Base-by-base conservation (phyloP, 2,888 invertebrate genomes). In the Homarus gammarus region DNA sequence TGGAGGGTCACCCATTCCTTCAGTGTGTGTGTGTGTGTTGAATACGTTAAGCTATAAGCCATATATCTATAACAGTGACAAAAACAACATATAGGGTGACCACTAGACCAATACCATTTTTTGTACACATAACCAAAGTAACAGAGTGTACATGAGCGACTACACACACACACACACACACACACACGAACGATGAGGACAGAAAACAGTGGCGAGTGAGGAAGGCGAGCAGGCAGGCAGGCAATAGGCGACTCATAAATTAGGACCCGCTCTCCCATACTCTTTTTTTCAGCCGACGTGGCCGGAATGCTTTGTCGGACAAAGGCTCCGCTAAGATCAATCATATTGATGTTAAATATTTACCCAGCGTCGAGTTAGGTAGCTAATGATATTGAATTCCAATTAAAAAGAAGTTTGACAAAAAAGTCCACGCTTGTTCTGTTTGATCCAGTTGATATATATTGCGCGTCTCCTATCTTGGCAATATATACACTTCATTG, bases 311-410 rank as follows among this genome's bases (percentile, higher is more conserved):
- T 84, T 84, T 84, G 72, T 56, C 36, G 61, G 72, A 84, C 84
- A 84, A 84, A 84, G 84, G 84, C 40, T 33, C 70, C 31, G 44
- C 40, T 27, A 77, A 64, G 86, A 87, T 87, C 86, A 87, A 87
- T 87, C 79, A 56, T 72, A 81, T 87, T 72, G 86, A 87, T 70
- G 72, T 87, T 87, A 87, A 87, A 87, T 87, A 87, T 87, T 87
- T 87, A 87, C 86, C 79, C 86, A 81, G 73, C 44, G 81, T 36
- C 31, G 72, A 72, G 73, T 87, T 70, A 68, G 82, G 61, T 73
- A 75, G 73, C 81, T 87, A 87, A 87, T 87, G 87, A 82, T 87
- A 87, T 87, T 87, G 87, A 87, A 82, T 87, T 87, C 87, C 87
- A 87, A 87, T 87, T 87, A 87, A 87, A 82, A 85, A 70, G 72